Evolutionary conservation across 2,113 vertebrate genomes (phyloP).

Genomic region (Semnornis frantzii): DNA sequence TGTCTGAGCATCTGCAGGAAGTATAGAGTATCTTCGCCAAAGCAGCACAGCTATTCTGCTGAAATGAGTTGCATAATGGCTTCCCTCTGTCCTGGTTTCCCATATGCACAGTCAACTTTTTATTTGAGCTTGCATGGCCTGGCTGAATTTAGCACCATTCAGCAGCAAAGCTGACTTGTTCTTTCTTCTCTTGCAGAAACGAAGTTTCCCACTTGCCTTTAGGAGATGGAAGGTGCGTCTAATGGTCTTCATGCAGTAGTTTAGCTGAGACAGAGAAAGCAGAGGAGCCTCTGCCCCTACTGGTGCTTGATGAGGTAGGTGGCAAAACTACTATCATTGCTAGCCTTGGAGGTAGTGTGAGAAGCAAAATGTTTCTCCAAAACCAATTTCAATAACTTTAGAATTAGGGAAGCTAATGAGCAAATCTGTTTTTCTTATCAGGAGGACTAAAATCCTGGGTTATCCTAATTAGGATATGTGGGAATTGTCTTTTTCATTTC

Average conservation of each 20-base stretch:
- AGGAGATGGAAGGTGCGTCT: neutral
- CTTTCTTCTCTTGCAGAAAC: neutral
- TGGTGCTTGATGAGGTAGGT: neutral
- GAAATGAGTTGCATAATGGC: neutral
- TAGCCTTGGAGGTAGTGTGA: neutral
- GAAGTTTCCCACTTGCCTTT: neutral
- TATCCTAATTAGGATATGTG: neutral
- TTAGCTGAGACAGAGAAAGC: neutral
- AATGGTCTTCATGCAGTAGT: neutral
- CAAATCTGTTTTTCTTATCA: neutral
- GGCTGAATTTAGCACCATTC: neutral
- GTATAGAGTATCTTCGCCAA: neutral
- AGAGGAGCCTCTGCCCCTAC: neutral
- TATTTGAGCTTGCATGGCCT: neutral
- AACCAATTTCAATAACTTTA: neutral
- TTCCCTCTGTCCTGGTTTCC: constrained; percentile 6
- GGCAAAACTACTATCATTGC: neutral
- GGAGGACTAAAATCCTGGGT: neutral
- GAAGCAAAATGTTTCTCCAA: neutral
- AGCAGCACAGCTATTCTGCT: constrained; percentile 22
- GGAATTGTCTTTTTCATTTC: neutral
- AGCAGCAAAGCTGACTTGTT: neutral
- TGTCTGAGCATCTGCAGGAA: neutral
- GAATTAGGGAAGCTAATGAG: neutral
- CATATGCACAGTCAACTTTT: neutral